Conservation (phyloP, 2,113 vertebrate species). For the Oreochromis niloticus region DNA sequence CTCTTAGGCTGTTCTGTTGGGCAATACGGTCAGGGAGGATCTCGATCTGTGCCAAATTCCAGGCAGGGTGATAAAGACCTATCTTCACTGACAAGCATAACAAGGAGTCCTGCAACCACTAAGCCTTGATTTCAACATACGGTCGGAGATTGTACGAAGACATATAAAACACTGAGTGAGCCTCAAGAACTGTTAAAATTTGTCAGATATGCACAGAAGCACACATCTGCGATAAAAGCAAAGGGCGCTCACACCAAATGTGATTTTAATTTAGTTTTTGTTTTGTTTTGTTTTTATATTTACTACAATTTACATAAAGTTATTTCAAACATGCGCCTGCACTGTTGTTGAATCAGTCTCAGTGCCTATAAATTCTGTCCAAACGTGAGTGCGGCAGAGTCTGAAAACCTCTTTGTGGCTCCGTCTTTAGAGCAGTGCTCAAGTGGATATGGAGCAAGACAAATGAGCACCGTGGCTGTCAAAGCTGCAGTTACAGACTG, state of each 20-base stretch:
- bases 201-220: neutral
- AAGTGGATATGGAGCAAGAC: neutral
- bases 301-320: neutral
- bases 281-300: neutral
- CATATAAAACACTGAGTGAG: neutral
- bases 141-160: neutral
- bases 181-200: neutral
- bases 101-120: neutral
- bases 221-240: neutral
- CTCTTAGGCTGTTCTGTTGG: neutral
- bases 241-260: neutral
- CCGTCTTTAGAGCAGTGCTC: neutral
- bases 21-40: neutral
- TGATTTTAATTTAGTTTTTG: neutral
- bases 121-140: neutral
- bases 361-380: neutral
- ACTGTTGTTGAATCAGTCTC: neutral
- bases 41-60: neutral
- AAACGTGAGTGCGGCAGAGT: neutral
- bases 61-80: neutral
- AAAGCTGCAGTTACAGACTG: slow-evolving; percentile 17
- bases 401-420: neutral
- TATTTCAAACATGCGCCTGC: neutral
- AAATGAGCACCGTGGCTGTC: slow-evolving; percentile 14
- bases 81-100: neutral